Conservation (phyloP, 2,888 invertebrate genomes). For the Agrochola lota region DNA sequence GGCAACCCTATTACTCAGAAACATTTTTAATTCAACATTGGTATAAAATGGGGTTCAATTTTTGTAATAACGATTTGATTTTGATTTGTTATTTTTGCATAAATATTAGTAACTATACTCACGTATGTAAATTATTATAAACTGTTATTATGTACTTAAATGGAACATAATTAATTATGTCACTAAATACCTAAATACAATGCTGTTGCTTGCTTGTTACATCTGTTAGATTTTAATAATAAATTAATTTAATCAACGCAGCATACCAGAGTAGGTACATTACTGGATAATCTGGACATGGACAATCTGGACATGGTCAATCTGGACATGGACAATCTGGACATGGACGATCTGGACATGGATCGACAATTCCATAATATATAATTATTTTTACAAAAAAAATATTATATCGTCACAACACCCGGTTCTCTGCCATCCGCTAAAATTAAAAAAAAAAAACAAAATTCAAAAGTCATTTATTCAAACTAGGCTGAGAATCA, state of each 20-base stretch:
- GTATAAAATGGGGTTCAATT: neutral
- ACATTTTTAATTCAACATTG: conserved; percentile 26
- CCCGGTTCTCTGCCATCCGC: neutral
- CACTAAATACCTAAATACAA: neutral
- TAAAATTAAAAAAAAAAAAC: too few relatives aligned
- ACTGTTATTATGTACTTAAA: neutral
- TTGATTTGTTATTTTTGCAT: neutral
- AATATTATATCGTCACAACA: neutral
- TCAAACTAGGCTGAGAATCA: too few relatives aligned
- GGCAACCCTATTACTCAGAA: conserved; percentile 22
- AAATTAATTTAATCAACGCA: neutral
- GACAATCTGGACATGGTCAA: neutral
- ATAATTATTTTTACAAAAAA: too few relatives aligned
- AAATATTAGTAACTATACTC: neutral
- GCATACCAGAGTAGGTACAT: neutral
- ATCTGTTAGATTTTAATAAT: too few relatives aligned
- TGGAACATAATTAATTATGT: too few relatives aligned
- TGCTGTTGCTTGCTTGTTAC: neutral
- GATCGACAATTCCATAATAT: too few relatives aligned
- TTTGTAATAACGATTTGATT: neutral
- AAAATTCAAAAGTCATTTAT: too few relatives aligned
- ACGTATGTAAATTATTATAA: neutral
- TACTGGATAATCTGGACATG: neutral
- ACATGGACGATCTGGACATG: neutral
- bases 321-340: neutral